phyloP scores from a whole-genome alignment of 2,797 vertebrate species.

The Lutjanus campechanus region DNA sequence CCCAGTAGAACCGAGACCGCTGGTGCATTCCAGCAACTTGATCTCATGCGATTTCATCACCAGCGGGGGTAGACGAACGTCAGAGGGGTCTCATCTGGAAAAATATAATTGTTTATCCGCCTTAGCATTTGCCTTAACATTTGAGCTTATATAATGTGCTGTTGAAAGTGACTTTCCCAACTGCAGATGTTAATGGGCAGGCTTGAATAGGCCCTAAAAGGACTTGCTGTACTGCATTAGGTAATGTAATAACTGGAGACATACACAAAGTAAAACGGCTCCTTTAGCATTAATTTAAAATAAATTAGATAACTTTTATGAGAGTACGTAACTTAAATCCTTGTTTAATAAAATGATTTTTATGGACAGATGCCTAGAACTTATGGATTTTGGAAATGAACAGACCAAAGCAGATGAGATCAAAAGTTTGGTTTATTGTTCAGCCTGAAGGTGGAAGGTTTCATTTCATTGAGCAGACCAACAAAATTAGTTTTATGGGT shows the following conservation, averaged over 20 bases:
- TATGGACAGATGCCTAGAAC: background rate
- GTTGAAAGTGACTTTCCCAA: slow-evolving; percentile 24
- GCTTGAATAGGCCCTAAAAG: background rate
- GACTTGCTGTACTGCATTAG: background rate
- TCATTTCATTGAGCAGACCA: background rate
- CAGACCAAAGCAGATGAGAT: background rate
- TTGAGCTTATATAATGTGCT: slow-evolving; percentile 18
- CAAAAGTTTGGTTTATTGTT: background rate
- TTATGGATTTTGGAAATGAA: background rate
- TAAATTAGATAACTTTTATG: background rate
- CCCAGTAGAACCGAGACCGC: slow-evolving; percentile 78
- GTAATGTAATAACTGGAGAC: slow-evolving; percentile 27
- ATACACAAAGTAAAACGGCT: background rate
- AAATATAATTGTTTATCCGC: slow-evolving; percentile 72
- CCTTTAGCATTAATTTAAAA: slow-evolving; percentile 7
- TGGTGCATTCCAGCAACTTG: slow-evolving; percentile 82
- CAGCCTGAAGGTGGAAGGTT: background rate
- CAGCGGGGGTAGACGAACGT: slow-evolving; percentile 53
- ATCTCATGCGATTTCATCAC: slow-evolving; percentile 81
- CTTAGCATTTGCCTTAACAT: slow-evolving; percentile 33
- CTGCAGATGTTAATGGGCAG: slow-evolving; percentile 12
- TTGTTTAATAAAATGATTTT: background rate
- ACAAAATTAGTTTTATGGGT: background rate
- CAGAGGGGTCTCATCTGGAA: slow-evolving; percentile 72
- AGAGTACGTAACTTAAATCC: background rate